These are phyloP conservation scores for Pygoscelis antarcticus DNA, from an alignment of 2,113 vertebrate genomes.

Conservation along the genomic window DNA sequence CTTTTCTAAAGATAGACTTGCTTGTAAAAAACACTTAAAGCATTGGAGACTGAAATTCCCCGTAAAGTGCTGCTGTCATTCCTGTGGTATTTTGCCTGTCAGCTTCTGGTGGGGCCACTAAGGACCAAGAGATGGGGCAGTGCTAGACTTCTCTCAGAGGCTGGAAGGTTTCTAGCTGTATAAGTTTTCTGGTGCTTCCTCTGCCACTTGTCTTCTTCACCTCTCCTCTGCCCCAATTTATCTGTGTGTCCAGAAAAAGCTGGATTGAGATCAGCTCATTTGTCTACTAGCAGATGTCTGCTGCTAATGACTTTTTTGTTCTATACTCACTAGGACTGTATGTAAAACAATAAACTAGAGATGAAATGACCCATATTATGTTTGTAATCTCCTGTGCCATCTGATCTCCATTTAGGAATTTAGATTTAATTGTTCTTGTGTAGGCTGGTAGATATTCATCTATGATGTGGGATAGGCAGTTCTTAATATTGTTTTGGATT, in stretches of 20 bases:
- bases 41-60: neutral
- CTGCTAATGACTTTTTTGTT: neutral
- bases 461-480: neutral
- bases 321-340: neutral
- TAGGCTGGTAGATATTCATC: constrained; percentile 26
- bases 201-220: neutral
- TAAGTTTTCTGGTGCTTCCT: neutral
- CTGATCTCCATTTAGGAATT: constrained; percentile 18
- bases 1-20: neutral
- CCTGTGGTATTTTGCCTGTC: neutral
- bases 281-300: neutral
- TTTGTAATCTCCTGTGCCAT: neutral
- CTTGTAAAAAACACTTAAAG: neutral
- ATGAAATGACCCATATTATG: neutral
- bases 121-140: neutral
- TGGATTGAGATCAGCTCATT: neutral
- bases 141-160: neutral
- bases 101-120: neutral
- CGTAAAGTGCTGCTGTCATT: neutral
- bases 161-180: neutral
- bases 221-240: neutral
- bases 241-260: neutral
- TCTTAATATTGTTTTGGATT: constrained; percentile 6
- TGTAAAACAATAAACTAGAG: neutral
- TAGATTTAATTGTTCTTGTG: constrained; percentile 25